Conservation (phyloP, 2,797 vertebrate genomes). For the Pagetopsis macropterus region DNA sequence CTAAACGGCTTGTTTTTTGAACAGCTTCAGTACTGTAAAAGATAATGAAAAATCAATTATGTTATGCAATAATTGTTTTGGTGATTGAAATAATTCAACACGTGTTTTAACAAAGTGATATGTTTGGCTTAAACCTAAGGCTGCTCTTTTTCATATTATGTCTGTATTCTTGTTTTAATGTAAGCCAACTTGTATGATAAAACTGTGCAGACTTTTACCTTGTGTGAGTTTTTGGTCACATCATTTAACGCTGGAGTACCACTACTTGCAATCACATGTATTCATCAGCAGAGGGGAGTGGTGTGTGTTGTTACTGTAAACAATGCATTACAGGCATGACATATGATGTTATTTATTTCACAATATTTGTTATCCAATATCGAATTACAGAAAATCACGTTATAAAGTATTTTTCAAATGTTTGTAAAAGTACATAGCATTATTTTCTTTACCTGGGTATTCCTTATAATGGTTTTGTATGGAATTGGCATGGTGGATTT, state of each 20-base stretch:
- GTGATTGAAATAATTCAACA: constrained; percentile 11
- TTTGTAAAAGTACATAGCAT: background rate
- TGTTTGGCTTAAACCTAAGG: constrained; percentile 5
- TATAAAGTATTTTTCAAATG: background rate
- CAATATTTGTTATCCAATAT: constrained; percentile 1
- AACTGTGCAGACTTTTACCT: constrained; percentile 21
- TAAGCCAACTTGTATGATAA: constrained; percentile 26
- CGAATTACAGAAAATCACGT: background rate
- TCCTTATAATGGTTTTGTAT: background rate
- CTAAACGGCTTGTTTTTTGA: constrained; percentile 61
- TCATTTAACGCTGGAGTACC: background rate
- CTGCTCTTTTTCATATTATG: constrained; percentile 26
- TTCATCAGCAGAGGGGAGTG: constrained; percentile 41
- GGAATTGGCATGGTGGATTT: background rate
- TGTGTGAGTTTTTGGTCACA: constrained; percentile 8
- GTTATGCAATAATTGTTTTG: constrained; percentile 58
- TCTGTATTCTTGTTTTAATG: constrained; percentile 31
- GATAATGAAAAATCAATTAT: constrained; percentile 42
- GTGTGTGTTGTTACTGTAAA: constrained; percentile 3
- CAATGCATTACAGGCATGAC: background rate
- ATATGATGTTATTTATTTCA: background rate
- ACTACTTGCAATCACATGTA: background rate
- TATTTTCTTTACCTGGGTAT: background rate
- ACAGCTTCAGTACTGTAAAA: constrained; percentile 56
- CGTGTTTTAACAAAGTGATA: constrained; percentile 8